These are phyloP conservation scores for Aethina tumida DNA, from an alignment of 1,140 invertebrate species.

Conservation along the genomic window DNA sequence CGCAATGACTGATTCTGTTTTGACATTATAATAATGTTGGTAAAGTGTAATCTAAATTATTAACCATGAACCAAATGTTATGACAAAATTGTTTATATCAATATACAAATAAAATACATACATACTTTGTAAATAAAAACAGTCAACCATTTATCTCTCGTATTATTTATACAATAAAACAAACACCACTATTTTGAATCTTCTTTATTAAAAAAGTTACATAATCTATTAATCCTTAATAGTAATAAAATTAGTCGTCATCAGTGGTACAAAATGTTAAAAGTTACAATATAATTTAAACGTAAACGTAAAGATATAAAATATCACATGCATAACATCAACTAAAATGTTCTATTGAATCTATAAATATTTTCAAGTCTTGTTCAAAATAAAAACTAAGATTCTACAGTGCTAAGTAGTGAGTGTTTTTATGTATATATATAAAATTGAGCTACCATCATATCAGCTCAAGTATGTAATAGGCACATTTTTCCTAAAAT, in stretches of 20 bases:
- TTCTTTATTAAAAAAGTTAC: conserved; percentile 19
- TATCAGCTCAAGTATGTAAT: conserved; percentile 5
- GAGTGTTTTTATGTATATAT: conserved; percentile 1
- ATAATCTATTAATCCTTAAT: conserved; percentile 17
- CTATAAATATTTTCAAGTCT: conserved; percentile 10
- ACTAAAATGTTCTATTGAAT: conserved; percentile 5
- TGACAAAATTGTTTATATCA: conserved; percentile 25
- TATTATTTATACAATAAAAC: too few relatives aligned
- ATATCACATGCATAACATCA: conserved; percentile 11
- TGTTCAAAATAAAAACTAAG: conserved; percentile 12
- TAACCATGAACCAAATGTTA: conserved; percentile 26
- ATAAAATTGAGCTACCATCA: conserved; percentile 10
- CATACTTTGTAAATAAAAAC: conserved; percentile 24
- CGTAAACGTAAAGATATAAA: conserved; percentile 8
- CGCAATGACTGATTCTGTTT: conserved; percentile 22
- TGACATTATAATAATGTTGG: conserved; percentile 18
- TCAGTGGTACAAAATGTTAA: conserved; percentile 13
- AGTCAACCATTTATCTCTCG: too few relatives aligned
- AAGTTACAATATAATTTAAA: conserved; percentile 10
- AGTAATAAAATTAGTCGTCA: conserved; percentile 17
- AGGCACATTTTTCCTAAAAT: conserved; percentile 1
- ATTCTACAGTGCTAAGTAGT: conserved; percentile 10
- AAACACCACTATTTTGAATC: not conserved
- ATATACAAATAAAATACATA: conserved; percentile 20
- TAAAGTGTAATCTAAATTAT: conserved; percentile 23